Percentiles rank a stretch among this genome's conserved stretches.
Evolutionary conservation across 2,113 vertebrate genomes (phyloP).

Genomic region (Raja brachyura): DNA sequence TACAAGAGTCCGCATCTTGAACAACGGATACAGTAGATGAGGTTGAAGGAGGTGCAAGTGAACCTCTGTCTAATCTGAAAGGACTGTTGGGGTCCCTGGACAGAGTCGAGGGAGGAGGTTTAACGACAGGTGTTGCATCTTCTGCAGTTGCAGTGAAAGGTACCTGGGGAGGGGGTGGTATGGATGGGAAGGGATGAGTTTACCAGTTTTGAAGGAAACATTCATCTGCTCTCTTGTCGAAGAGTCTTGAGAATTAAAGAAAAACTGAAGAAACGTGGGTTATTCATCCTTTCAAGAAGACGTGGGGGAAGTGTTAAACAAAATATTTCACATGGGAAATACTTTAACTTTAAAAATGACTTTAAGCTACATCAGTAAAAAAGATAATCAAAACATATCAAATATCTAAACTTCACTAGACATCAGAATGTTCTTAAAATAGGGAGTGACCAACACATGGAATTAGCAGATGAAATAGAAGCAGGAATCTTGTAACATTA

Average conservation of each 20-base stretch:
- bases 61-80: too few species aligned
- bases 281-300: neutral
- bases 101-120: too few species aligned
- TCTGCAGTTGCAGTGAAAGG: too few species aligned
- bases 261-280: neutral
- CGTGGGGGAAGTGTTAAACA: neutral
- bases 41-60: too few species aligned
- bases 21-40: too few species aligned
- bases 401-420: neutral
- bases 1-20: too few species aligned
- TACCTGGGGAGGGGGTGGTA: too few species aligned
- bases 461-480: neutral
- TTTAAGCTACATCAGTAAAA: too few species aligned
- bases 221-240: neutral
- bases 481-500: neutral
- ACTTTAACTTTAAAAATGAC: neutral
- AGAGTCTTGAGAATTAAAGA: neutral
- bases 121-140: too few species aligned
- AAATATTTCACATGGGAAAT: neutral
- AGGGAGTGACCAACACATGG: neutral
- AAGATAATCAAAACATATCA: neutral
- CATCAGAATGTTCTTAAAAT: neutral
- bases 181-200: too few species aligned
- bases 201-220: neutral
- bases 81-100: too few species aligned